Percentiles rank a stretch among this genome's conserved stretches.
Evolutionary conservation across 2,113 vertebrate genomes (phyloP).

Genomic region (Litocranius walleri): DNA sequence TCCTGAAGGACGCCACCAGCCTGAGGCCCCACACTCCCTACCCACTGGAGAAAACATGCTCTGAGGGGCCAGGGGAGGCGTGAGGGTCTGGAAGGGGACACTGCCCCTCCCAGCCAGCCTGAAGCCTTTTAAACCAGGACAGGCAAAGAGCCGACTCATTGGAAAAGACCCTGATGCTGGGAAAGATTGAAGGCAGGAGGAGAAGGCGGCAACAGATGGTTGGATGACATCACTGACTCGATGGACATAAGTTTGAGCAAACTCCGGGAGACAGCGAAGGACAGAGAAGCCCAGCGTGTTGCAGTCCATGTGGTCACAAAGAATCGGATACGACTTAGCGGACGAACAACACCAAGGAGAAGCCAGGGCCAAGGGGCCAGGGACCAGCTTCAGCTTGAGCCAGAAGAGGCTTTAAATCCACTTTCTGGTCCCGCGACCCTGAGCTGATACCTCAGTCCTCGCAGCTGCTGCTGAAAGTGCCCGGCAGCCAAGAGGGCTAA

Average conservation of each 20-base stretch:
- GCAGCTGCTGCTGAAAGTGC: background rate
- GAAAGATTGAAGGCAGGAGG: background rate
- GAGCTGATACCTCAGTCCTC: background rate
- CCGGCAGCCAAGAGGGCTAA: background rate
- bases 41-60: background rate
- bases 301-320: background rate
- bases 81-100: background rate
- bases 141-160: background rate
- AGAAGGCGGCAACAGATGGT: background rate
- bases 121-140: background rate
- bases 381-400: background rate
- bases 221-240: background rate
- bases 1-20: background rate
- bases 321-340: background rate
- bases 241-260: background rate
- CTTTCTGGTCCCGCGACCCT: background rate
- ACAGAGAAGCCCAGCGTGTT: background rate
- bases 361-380: background rate
- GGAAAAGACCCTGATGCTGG: background rate
- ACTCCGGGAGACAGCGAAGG: fast-evolving
- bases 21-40: background rate
- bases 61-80: background rate
- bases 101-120: background rate
- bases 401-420: background rate
- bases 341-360: background rate